A percentile compares a stretch with the other conserved stretches of the same genome.
Conservation (phyloP, 2,888 invertebrate species). For the Tridacna crocea region DNA sequence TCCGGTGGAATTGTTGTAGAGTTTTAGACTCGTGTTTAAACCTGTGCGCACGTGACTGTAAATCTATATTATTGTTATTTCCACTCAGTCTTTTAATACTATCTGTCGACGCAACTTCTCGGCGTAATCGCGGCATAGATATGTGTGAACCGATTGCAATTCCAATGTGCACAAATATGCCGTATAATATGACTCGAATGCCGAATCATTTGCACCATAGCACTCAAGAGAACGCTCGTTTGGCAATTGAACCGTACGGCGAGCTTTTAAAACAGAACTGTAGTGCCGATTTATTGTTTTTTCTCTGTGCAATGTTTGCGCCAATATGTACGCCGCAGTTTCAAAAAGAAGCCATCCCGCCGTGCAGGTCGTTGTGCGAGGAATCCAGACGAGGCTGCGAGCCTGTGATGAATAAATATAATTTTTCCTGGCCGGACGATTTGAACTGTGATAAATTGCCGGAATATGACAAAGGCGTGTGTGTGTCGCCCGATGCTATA, state of each 20-base stretch:
- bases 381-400: slow-evolving; percentile 76
- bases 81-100: slow-evolving; percentile 9
- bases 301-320: slow-evolving; percentile 80
- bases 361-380: slow-evolving; percentile 80
- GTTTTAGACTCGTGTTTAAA: slow-evolving; percentile 6
- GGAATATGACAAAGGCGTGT: slow-evolving; percentile 78
- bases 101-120: background rate
- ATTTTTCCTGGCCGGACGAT: slow-evolving; percentile 79
- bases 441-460: slow-evolving; percentile 77
- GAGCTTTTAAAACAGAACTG: slow-evolving; percentile 77
- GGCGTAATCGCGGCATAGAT: slow-evolving; percentile 58
- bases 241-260: slow-evolving; percentile 78
- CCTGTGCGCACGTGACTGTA: background rate
- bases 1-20: slow-evolving; percentile 5
- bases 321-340: slow-evolving; percentile 80
- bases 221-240: slow-evolving; percentile 78
- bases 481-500: slow-evolving; percentile 79
- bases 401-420: slow-evolving; percentile 77
- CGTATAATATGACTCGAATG: slow-evolving; percentile 82
- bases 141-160: slow-evolving; percentile 79
- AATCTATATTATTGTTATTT: background rate
- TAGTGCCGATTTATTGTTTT: slow-evolving; percentile 77
- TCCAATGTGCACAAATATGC: slow-evolving; percentile 78
- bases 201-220: slow-evolving; percentile 80
- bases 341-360: slow-evolving; percentile 78